phyloP scores from a whole-genome alignment of 2,888 invertebrate genomes.

The Drosophila limbata region DNA sequence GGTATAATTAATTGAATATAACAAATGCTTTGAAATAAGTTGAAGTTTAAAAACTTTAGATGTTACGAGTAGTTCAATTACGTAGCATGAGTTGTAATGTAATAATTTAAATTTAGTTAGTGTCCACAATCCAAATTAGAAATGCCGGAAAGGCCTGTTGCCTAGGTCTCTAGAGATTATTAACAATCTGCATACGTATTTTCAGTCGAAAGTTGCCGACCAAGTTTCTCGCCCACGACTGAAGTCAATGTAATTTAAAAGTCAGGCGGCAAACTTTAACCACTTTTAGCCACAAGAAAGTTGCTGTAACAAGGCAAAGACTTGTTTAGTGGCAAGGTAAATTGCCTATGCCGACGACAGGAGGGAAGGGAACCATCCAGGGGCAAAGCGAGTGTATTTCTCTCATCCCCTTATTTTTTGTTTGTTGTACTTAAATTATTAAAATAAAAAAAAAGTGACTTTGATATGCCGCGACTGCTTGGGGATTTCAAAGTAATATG shows the following conservation, averaged over 20 bases:
- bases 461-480: constrained; percentile 41
- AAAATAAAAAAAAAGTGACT: constrained; percentile 56
- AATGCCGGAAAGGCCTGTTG: constrained; percentile 12
- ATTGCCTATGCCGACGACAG: constrained; percentile 21
- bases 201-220: constrained; percentile 35
- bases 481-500: constrained; percentile 32
- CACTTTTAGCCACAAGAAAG: constrained; percentile 45
- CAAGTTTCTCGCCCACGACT: constrained; percentile 50
- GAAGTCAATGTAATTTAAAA: constrained; percentile 58
- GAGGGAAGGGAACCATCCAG: not conserved
- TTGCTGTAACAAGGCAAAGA: constrained; percentile 19
- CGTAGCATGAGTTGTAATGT: not conserved
- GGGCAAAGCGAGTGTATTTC: constrained; percentile 1
- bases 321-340: constrained; percentile 39
- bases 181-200: constrained; percentile 32
- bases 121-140: constrained; percentile 7
- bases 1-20: constrained; percentile 13
- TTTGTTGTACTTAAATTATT: constrained; percentile 54
- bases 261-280: constrained; percentile 61
- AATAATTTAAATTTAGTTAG: constrained; percentile 16
- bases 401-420: not conserved
- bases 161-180: constrained; percentile 12
- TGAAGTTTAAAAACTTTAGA: not conserved
- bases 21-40: not conserved
- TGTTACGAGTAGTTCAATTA: constrained; percentile 6